Percentiles rank a stretch among this genome's conserved stretches.
These are phyloP conservation scores for Lasioglossum albipes DNA, from an alignment of 1,140 invertebrate genomes.

Conservation along the genomic window DNA sequence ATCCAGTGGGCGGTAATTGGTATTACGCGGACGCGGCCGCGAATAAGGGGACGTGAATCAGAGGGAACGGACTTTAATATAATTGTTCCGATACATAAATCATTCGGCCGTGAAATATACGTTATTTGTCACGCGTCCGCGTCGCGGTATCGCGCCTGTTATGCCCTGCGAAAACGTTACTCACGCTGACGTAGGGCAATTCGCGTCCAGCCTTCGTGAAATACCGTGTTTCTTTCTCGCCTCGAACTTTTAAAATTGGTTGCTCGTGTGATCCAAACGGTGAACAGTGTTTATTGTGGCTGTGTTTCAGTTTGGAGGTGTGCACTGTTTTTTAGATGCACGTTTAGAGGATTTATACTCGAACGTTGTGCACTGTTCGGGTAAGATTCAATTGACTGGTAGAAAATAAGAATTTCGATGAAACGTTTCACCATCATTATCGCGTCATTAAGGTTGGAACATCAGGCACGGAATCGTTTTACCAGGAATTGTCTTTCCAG, in stretches of 20 bases:
- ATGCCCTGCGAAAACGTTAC: not conserved
- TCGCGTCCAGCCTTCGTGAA: not conserved
- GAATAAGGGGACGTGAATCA: slow-evolving; percentile 44
- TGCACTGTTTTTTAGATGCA: not conserved
- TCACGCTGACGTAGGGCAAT: not conserved
- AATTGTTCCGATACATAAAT: slow-evolving; percentile 50
- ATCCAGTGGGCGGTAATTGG: slow-evolving; percentile 41
- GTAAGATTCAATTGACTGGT: too few species aligned
- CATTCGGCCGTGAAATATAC: slow-evolving; percentile 47
- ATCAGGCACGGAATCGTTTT: too few species aligned
- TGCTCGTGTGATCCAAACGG: not conserved
- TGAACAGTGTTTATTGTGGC: not conserved
- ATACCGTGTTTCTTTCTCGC: not conserved
- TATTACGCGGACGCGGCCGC: slow-evolving; percentile 28
- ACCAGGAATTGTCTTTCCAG: too few species aligned
- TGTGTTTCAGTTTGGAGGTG: not conserved
- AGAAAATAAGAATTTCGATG: too few species aligned
- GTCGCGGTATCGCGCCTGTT: not conserved
- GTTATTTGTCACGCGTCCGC: not conserved
- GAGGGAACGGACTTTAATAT: slow-evolving; percentile 41
- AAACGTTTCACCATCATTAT: too few species aligned
- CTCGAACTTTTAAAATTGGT: not conserved
- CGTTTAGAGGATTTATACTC: not conserved
- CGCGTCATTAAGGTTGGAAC: too few species aligned
- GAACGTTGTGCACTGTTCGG: too few species aligned